Percentiles rank a stretch among this genome's conserved stretches.
Conservation (phyloP, 2,113 vertebrate genomes). For the Pogonocichla stellata region DNA sequence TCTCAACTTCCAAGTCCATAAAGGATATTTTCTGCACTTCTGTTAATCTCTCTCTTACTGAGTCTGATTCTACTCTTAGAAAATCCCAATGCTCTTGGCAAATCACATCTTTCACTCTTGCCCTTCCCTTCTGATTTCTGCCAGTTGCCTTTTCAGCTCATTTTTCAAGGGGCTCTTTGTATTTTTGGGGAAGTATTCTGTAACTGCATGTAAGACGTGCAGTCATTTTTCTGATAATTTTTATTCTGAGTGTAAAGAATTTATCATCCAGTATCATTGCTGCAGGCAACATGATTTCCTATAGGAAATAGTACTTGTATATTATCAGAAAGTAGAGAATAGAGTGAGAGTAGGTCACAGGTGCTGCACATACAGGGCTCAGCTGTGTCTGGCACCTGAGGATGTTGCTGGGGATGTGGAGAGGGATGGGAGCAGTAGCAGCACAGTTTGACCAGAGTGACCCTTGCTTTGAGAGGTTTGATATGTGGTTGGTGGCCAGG, state of each 20-base stretch:
- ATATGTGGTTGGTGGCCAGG: neutral
- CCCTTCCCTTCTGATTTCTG: neutral
- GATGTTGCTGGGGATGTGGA: neutral
- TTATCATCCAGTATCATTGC: neutral
- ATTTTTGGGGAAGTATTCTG: neutral
- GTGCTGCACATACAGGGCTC: rapidly evolving
- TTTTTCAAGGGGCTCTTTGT: neutral
- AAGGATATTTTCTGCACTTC: neutral
- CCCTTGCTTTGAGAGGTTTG: neutral
- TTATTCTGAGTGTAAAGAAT: neutral
- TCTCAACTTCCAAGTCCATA: neutral
- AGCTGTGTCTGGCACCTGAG: neutral
- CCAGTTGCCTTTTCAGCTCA: neutral
- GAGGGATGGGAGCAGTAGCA: neutral
- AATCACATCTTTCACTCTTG: neutral
- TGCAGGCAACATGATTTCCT: neutral
- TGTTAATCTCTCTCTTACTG: neutral
- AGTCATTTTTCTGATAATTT: neutral
- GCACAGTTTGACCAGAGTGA: neutral
- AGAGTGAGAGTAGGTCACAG: neutral
- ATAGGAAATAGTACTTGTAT: neutral
- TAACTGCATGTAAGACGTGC: neutral
- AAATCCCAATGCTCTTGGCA: neutral
- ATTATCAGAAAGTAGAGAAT: neutral
- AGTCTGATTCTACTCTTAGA: neutral